These are phyloP conservation scores for Oryzias dopingdopingensis DNA, from an alignment of 2,797 vertebrate species.

Conservation along the genomic window DNA sequence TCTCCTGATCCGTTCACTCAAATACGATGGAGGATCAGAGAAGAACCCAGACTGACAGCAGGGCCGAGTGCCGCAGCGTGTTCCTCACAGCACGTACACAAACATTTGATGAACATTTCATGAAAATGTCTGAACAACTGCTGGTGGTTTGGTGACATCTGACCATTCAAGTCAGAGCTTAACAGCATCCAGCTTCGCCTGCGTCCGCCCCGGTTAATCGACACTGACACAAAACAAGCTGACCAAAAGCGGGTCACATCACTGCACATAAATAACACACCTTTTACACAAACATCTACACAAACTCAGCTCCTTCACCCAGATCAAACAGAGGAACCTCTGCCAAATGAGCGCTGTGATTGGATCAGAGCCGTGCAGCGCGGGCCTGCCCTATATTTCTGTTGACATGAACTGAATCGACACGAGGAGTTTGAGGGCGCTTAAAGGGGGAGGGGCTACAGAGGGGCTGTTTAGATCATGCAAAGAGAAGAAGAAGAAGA, in stretches of 20 bases:
- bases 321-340: slow-evolving; percentile 35
- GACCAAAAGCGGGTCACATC: slow-evolving; percentile 46
- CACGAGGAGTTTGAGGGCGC: slow-evolving; percentile 25
- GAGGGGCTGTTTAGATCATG: slow-evolving; percentile 1
- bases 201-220: slow-evolving; percentile 42
- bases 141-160: not conserved
- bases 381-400: slow-evolving; percentile 60
- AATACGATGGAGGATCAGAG: no score
- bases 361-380: slow-evolving; percentile 46
- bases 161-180: not conserved
- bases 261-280: slow-evolving; percentile 46
- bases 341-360: slow-evolving; percentile 44
- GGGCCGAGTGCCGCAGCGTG: no score
- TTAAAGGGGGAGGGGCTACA: not conserved
- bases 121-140: no score
- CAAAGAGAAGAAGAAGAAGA: slow-evolving; percentile 1
- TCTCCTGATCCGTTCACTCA: not conserved
- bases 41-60: no score
- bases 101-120: no score
- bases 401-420: slow-evolving; percentile 46
- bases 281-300: not conserved
- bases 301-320: not conserved
- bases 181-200: slow-evolving; percentile 1
- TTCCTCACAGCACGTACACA: not conserved
- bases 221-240: slow-evolving; percentile 42